phyloP scores from a whole-genome alignment of 2,113 vertebrate species.

The Machaerirhynchus nigripectus region DNA sequence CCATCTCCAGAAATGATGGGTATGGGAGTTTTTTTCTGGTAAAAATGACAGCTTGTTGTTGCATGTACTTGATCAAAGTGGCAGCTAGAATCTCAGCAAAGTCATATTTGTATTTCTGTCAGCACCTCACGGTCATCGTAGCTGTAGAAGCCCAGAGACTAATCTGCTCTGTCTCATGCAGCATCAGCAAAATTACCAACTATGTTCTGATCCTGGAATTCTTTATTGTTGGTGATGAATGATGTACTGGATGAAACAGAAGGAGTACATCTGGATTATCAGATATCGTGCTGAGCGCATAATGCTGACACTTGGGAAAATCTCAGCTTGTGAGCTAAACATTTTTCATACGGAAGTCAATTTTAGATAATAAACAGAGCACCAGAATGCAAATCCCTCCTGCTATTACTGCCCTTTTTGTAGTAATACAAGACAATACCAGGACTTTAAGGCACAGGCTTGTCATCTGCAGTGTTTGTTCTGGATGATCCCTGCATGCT shows the following conservation, averaged over 20 bases:
- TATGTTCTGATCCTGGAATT: not conserved
- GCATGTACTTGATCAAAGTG: not conserved
- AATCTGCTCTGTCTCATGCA: not conserved
- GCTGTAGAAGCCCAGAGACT: not conserved
- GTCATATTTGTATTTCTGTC: not conserved
- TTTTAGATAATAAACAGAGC: conserved; percentile 4
- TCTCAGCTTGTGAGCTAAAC: not conserved
- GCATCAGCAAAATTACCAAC: conserved; percentile 20
- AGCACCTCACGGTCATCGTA: not conserved
- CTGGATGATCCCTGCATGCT: not conserved
- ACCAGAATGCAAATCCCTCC: not conserved
- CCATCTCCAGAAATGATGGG: not conserved
- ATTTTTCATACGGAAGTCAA: not conserved
- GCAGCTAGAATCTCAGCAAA: not conserved
- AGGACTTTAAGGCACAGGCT: not conserved
- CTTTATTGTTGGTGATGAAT: conserved; percentile 35
- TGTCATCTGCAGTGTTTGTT: not conserved
- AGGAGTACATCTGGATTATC: conserved; percentile 43
- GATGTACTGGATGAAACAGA: conserved; percentile 6
- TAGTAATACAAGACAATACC: not conserved
- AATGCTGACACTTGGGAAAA: conserved; percentile 40
- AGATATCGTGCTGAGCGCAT: not conserved
- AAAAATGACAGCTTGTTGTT: not conserved
- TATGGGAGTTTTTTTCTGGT: not conserved
- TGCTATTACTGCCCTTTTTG: not conserved